These are phyloP conservation scores for Antheraea mylitta DNA, from an alignment of 1,140 invertebrate species.

Conservation along the genomic window DNA sequence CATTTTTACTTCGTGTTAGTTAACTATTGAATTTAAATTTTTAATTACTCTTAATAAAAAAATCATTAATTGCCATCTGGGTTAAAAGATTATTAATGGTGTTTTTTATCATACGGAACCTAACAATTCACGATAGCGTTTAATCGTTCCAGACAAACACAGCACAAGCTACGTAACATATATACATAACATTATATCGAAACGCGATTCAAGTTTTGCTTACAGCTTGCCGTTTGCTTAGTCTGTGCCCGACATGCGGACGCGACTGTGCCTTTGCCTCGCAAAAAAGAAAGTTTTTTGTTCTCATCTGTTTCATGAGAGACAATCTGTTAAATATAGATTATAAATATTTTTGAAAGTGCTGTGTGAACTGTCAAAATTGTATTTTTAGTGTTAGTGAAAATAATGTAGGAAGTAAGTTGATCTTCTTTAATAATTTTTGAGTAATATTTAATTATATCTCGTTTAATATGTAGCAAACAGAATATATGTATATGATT, in stretches of 20 bases:
- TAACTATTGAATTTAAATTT: too few relatives aligned
- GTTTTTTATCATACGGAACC: neutral
- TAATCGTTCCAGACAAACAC: neutral
- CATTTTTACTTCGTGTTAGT: too few relatives aligned
- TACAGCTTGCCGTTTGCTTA: neutral
- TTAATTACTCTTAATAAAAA: too few relatives aligned
- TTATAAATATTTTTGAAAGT: neutral
- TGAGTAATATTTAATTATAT: neutral
- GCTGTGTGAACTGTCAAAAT: neutral
- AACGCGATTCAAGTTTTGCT: neutral
- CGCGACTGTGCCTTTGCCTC: neutral
- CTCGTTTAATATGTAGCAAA: neutral
- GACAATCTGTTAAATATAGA: neutral
- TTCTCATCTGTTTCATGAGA: neutral
- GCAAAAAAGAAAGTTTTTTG: slow-evolving; percentile 3
- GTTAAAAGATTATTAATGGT: too few relatives aligned
- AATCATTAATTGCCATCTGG: too few relatives aligned
- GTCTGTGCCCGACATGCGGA: neutral
- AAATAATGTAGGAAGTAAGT: slow-evolving; percentile 3
- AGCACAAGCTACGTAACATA: neutral
- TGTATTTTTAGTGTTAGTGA: neutral
- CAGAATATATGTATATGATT: too few relatives aligned
- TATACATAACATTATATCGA: neutral
- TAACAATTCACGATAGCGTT: neutral
- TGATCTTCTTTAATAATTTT: too few relatives aligned